Evolutionary conservation across 1,140 invertebrate genomes (phyloP), one percentile per base, ranked within the genome.

Genomic region (Leptinotarsa texana): DNA sequence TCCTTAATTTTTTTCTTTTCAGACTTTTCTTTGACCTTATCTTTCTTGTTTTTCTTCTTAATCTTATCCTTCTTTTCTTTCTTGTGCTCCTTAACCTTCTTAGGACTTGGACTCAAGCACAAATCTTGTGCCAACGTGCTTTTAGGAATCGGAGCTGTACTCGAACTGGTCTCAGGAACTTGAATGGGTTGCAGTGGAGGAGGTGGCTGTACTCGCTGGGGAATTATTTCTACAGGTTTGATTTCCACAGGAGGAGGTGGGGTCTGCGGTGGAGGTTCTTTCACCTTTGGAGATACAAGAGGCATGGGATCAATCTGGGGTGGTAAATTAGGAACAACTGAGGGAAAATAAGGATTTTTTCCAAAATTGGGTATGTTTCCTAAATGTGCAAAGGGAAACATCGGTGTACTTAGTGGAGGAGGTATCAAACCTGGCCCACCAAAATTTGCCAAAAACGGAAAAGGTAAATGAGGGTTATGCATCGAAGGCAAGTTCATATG

Each of bases 31-130:
- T 88, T 88, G 13, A 86, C 79, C 85, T 89, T 91, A 81, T 84
- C 87, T 73, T 87, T 90, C 83, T 85, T 87, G 81, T 83, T 88
- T 86, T 82, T 89, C 84, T 86, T 90, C 84, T 87, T 90, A 84
- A 86, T 81, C 75, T 89, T 88, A 73, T 88, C 86, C 74, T 93
- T 93, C 79, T 93, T 93, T 72, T 93, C 92, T 79, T 94, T 93
- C 80, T 94, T 94, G 83, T 93, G 88, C 75, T 90, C 88, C 75
- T 86, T 86, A 33, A 87, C 86, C 75, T 85, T 84, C 78, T 84
- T 85, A 3, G 65, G 62, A n/a, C 27, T 27, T 42, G 33, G 33
- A 42, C 33, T 42, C 33, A 42, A 42, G 33, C 33, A 42, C 48
- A 74, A 61, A 33, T 80, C 78, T 13, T 65, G 49, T 33, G 76